Conservation (phyloP, 2,113 vertebrate species). For the Eonycteris spelaea region DNA sequence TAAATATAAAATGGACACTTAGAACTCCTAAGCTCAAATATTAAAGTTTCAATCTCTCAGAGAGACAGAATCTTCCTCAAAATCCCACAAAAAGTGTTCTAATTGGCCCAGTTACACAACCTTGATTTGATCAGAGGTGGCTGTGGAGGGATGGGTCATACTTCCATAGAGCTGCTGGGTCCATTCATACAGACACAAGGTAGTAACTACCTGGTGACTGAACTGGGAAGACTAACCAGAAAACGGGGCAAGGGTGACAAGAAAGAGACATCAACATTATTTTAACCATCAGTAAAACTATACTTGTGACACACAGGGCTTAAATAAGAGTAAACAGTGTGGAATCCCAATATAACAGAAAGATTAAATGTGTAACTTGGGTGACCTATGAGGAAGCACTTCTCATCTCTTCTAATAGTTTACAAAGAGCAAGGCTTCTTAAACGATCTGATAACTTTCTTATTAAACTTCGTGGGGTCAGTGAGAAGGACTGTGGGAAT, state of each 20-base stretch:
- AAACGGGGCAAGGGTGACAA: neutral
- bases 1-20: neutral
- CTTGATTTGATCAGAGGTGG: neutral
- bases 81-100: neutral
- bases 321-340: neutral
- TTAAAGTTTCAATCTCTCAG: neutral
- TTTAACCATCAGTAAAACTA: neutral
- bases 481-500: neutral
- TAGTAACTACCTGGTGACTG: neutral
- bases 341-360: neutral
- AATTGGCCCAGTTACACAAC: neutral
- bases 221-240: neutral
- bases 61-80: neutral
- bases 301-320: neutral
- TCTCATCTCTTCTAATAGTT: neutral
- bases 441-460: neutral
- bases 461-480: neutral
- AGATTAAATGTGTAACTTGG: neutral
- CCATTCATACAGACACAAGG: neutral
- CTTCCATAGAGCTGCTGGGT: neutral
- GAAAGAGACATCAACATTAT: neutral
- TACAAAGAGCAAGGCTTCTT: neutral
- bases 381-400: neutral
- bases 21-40: neutral
- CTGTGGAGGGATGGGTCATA: fast-evolving